These are phyloP conservation scores for Acrossocheilus wenchowensis DNA, from an alignment of 2,797 vertebrate genomes.

Conservation along the genomic window DNA sequence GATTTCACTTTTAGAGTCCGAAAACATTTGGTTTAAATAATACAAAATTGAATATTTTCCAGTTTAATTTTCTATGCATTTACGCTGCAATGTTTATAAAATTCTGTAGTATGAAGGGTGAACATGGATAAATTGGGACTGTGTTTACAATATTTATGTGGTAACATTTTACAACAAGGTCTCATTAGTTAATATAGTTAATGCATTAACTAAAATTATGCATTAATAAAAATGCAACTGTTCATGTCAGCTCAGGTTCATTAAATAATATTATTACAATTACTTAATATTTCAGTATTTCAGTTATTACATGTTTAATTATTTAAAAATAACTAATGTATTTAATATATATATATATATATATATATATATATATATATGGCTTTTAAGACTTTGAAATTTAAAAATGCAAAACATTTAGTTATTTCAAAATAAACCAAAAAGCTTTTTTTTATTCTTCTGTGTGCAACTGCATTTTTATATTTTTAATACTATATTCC, in stretches of 20 bases:
- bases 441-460: too few species aligned
- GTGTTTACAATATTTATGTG: neutral
- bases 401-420: too few species aligned
- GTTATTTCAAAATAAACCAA: too few species aligned
- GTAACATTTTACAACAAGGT: too few species aligned
- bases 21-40: neutral
- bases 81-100: neutral
- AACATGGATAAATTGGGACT: neutral
- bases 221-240: neutral
- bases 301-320: neutral
- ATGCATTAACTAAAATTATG: neutral
- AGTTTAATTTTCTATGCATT: neutral
- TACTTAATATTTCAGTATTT: too few species aligned
- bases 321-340: neutral
- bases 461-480: neutral
- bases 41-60: neutral
- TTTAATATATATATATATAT: too few species aligned
- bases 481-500: neutral
- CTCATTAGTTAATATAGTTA: neutral
- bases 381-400: too few species aligned
- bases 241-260: neutral
- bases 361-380: too few species aligned
- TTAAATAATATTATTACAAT: neutral
- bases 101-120: neutral
- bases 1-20: neutral